Percentiles rank a stretch among this genome's conserved stretches.
These are phyloP conservation scores for Drosophila antonietae DNA, from an alignment of 2,888 invertebrate genomes.

Conservation along the genomic window DNA sequence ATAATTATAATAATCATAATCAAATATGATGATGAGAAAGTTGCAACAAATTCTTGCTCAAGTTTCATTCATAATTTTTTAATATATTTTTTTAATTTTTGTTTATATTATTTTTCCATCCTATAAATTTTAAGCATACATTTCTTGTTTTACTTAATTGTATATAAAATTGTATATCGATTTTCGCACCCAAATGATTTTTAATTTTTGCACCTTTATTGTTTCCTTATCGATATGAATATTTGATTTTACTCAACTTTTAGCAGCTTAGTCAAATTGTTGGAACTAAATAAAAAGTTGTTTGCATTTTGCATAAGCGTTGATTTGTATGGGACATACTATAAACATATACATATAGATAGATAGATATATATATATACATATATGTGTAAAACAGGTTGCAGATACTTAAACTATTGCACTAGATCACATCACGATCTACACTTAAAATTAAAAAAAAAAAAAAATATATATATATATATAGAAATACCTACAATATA, in stretches of 20 bases:
- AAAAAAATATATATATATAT: slow-evolving; percentile 14
- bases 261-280: slow-evolving; percentile 70
- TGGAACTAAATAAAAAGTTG: slow-evolving; percentile 39
- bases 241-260: slow-evolving; percentile 23
- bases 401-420: slow-evolving; percentile 59
- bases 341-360: slow-evolving; percentile 6
- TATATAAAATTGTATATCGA: slow-evolving; percentile 33
- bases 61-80: slow-evolving; percentile 18
- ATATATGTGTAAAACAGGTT: slow-evolving; percentile 39
- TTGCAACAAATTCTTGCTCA: slow-evolving; percentile 42
- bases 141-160: slow-evolving; percentile 23
- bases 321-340: slow-evolving; percentile 40
- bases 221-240: slow-evolving; percentile 17
- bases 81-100: not conserved
- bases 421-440: slow-evolving; percentile 47
- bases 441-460: slow-evolving; percentile 14
- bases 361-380: not conserved
- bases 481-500: slow-evolving; percentile 26
- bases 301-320: slow-evolving; percentile 53
- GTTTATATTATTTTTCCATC: slow-evolving; percentile 30
- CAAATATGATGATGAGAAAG: slow-evolving; percentile 17
- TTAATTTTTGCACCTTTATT: slow-evolving; percentile 9
- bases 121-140: slow-evolving; percentile 31
- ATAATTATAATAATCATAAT: slow-evolving; percentile 18
- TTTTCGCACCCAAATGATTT: slow-evolving; percentile 4